Percentiles rank a stretch among this genome's conserved stretches.
These are phyloP conservation scores for Perizoma affinitatum DNA, from an alignment of 2,888 invertebrate genomes.

Conservation along the genomic window DNA sequence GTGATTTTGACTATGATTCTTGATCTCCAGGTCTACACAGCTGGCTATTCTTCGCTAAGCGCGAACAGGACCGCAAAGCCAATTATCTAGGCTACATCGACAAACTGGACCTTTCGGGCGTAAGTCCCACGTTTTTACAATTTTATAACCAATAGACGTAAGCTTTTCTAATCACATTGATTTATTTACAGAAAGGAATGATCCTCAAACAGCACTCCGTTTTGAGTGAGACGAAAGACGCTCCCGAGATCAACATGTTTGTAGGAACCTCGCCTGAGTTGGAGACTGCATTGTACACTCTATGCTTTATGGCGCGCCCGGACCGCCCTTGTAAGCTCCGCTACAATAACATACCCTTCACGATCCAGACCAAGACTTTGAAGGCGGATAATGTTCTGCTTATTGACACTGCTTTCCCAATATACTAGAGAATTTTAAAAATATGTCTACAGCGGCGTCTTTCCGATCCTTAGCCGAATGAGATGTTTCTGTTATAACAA, in stretches of 20 bases:
- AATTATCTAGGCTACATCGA: conserved; percentile 93
- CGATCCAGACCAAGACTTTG: conserved; percentile 72
- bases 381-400: conserved; percentile 66
- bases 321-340: conserved; percentile 89
- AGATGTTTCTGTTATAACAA: too few species aligned
- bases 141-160: too few species aligned
- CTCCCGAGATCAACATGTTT: conserved; percentile 92
- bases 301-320: conserved; percentile 92
- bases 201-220: conserved; percentile 90
- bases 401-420: conserved; percentile 73
- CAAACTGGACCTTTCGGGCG: conserved; percentile 89
- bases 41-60: conserved; percentile 93
- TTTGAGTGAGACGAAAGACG: conserved; percentile 88
- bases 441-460: too few species aligned
- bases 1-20: background rate
- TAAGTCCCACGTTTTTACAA: conserved; percentile 68
- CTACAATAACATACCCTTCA: conserved; percentile 70
- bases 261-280: conserved; percentile 95
- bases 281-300: conserved; percentile 94
- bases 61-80: conserved; percentile 88
- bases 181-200: conserved; percentile 88
- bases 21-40: conserved; percentile 90
- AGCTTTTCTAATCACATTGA: too few species aligned
- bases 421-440: conserved; percentile 44
- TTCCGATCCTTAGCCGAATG: too few species aligned